A percentile compares a stretch with the other conserved stretches of the same genome.
These are phyloP conservation scores for Eledona agricola DNA, from an alignment of 2,888 invertebrate species.

Conservation along the genomic window DNA sequence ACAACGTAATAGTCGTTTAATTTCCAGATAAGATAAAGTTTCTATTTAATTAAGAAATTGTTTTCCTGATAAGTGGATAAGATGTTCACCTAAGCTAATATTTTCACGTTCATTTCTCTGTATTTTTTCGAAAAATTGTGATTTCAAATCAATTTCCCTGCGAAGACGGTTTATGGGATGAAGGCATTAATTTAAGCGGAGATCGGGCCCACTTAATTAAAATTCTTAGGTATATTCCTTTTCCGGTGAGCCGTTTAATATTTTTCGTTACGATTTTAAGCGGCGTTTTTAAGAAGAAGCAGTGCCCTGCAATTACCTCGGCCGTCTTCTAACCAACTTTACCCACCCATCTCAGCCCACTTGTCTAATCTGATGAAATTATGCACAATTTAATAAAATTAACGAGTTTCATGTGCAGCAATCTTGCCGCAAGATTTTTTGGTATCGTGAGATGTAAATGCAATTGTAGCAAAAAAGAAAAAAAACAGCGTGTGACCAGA, in stretches of 20 bases:
- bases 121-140: too few species aligned
- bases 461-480: too few species aligned
- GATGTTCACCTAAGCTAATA: constrained; percentile 5
- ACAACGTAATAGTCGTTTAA: constrained; percentile 6
- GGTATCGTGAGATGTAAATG: too few species aligned
- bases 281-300: constrained; percentile 36
- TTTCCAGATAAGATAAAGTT: constrained; percentile 31
- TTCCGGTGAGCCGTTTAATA: constrained; percentile 43
- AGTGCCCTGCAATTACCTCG: constrained; percentile 37
- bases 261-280: constrained; percentile 42
- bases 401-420: constrained; percentile 21
- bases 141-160: too few species aligned
- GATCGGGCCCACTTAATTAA: constrained; percentile 44
- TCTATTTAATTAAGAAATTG: constrained; percentile 36
- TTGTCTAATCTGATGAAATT: constrained; percentile 41
- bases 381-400: constrained; percentile 39
- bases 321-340: constrained; percentile 33
- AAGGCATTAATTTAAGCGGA: constrained; percentile 45
- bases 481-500: too few species aligned
- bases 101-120: constrained; percentile 11
- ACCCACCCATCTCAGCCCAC: constrained; percentile 36
- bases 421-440: constrained; percentile 11
- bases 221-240: constrained; percentile 45
- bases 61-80: constrained; percentile 28
- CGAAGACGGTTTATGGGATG: constrained; percentile 47